A percentile compares a stretch with the other conserved stretches of the same genome.
Conservation (phyloP, 2,888 invertebrate genomes). For the Aquatica leii region DNA sequence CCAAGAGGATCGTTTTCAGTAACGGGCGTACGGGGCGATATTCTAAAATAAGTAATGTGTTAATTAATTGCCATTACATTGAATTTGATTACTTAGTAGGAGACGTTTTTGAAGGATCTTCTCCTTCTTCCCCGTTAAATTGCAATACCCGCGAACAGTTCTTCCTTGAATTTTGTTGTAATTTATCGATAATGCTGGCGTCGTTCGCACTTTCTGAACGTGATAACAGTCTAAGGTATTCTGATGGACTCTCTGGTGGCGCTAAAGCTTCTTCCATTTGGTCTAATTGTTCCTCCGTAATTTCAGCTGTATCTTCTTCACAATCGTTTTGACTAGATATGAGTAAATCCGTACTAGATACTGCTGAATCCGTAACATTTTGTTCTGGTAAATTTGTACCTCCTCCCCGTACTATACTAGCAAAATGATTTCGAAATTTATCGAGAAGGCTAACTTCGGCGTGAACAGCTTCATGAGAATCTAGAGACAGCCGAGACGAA, state of each 20-base stretch:
- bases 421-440: constrained; percentile 66
- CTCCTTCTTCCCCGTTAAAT: constrained; percentile 63
- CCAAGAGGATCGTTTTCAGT: constrained; percentile 93
- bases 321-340: constrained; percentile 29
- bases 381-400: constrained; percentile 51
- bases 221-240: constrained; percentile 66
- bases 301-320: constrained; percentile 27
- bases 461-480: constrained; percentile 57
- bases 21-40: constrained; percentile 83
- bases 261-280: constrained; percentile 49
- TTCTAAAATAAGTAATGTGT: constrained; percentile 56
- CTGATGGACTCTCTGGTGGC: constrained; percentile 70
- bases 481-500: constrained; percentile 58
- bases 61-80: neutral
- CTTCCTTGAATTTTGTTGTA: constrained; percentile 65
- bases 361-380: constrained; percentile 43
- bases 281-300: constrained; percentile 17
- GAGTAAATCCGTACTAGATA: constrained; percentile 34
- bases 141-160: constrained; percentile 66
- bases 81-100: constrained; percentile 34
- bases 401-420: constrained; percentile 68
- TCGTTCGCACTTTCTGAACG: constrained; percentile 82
- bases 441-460: constrained; percentile 63
- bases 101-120: constrained; percentile 37
- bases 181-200: constrained; percentile 76